Evolutionary conservation across 2,797 vertebrate genomes (phyloP).

Genomic region (Sparus aurata): DNA sequence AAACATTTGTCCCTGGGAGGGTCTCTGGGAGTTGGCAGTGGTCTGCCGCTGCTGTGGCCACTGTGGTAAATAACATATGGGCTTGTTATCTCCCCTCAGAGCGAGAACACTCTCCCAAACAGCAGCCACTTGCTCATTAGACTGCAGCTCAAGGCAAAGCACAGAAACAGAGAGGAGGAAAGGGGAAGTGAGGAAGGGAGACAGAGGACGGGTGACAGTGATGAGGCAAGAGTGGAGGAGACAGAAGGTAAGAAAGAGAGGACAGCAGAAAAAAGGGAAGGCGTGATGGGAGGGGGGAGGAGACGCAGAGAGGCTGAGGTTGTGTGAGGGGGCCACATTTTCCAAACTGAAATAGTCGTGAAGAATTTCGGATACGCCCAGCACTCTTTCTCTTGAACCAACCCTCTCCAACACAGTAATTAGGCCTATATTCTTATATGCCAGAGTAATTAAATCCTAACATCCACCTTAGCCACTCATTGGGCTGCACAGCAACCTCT

Average conservation of each 20-base stretch:
- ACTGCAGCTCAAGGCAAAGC: constrained; percentile 67
- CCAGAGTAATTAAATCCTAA: too few species aligned
- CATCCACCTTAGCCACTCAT: too few species aligned
- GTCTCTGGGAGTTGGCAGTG: constrained; percentile 56
- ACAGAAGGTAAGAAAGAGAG: constrained; percentile 20
- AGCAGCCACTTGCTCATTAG: constrained; percentile 73
- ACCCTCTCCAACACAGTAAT: too few species aligned
- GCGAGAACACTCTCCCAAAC: constrained; percentile 58
- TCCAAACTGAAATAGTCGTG: too few species aligned
- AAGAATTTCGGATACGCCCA: too few species aligned
- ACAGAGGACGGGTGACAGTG: constrained; percentile 40
- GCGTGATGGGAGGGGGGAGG: not conserved
- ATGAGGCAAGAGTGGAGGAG: constrained; percentile 34
- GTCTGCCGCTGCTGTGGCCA: constrained; percentile 57
- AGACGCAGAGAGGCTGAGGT: not conserved
- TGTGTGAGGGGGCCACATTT: not conserved
- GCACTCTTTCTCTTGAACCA: too few species aligned
- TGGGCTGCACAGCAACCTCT: too few species aligned
- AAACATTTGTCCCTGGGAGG: constrained; percentile 43
- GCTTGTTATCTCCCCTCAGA: constrained; percentile 75
- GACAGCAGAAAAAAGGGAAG: constrained; percentile 7
- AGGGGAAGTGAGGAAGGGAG: constrained; percentile 16
- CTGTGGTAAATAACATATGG: constrained; percentile 76
- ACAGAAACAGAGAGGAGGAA: constrained; percentile 16
- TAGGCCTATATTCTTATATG: too few species aligned